Percentiles rank a stretch among this genome's conserved stretches.
Conservation (phyloP, 2,888 invertebrate genomes). For the Xestia c-nigrum region DNA sequence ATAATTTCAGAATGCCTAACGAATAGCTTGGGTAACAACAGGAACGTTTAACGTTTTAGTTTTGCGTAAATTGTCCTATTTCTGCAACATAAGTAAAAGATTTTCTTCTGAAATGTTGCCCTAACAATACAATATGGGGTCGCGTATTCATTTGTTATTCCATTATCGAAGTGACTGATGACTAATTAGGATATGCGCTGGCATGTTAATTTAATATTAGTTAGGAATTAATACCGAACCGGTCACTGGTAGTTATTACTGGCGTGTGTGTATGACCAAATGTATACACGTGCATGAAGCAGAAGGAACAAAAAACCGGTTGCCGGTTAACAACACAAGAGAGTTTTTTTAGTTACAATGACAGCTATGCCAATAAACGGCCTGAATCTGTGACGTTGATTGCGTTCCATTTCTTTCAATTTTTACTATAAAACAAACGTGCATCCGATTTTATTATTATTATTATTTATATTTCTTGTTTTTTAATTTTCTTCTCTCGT, state of each 20-base stretch:
- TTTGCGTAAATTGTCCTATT: too few species aligned
- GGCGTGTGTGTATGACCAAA: neutral
- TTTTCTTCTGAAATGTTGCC: neutral
- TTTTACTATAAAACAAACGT: neutral
- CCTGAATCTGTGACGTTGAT: too few species aligned
- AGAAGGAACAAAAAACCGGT: neutral
- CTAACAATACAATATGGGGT: slow-evolving; percentile 18
- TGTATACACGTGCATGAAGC: neutral
- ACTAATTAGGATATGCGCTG: slow-evolving; percentile 20
- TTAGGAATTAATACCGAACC: neutral
- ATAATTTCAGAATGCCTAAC: neutral
- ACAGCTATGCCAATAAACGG: too few species aligned
- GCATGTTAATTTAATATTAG: slow-evolving; percentile 18
- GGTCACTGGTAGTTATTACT: neutral
- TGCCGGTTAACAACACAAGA: too few species aligned
- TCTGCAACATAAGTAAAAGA: too few species aligned
- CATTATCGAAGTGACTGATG: slow-evolving; percentile 32
- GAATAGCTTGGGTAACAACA: neutral
- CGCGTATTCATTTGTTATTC: slow-evolving; percentile 43
- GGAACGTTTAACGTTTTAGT: too few species aligned
- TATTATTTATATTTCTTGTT: too few species aligned
- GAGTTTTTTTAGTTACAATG: too few species aligned
- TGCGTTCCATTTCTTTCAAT: too few species aligned
- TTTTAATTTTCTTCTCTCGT: too few species aligned
- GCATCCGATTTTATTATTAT: too few species aligned